Percentiles rank a stretch among this genome's conserved stretches.
Conservation (phyloP, 2,113 vertebrate genomes). For the Argyrosomus japonicus region DNA sequence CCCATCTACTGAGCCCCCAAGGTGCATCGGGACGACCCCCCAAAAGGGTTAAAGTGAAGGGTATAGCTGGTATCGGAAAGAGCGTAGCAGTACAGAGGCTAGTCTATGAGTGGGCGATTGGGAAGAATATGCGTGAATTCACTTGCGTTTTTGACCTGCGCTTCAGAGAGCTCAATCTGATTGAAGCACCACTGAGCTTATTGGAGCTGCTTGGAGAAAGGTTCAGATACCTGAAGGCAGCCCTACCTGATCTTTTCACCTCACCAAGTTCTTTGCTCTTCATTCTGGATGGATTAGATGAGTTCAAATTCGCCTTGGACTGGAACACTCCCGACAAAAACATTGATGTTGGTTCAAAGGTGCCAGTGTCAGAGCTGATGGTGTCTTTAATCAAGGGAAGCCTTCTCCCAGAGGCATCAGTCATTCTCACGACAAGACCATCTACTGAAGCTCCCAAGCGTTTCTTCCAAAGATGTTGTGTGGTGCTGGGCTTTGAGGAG, state of each 20-base stretch:
- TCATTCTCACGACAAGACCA: slow-evolving; percentile 79
- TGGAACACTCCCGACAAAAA: slow-evolving; percentile 53
- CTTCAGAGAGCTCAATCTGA: slow-evolving; percentile 78
- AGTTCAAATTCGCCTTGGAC: slow-evolving; percentile 72
- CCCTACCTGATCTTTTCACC: slow-evolving; percentile 58
- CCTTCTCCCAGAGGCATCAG: slow-evolving; percentile 71
- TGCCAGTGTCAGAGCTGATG: slow-evolving; percentile 73
- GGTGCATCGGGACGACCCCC: slow-evolving; percentile 52
- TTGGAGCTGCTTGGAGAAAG: slow-evolving; percentile 67
- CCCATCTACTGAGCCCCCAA: slow-evolving; percentile 59
- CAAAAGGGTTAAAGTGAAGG: slow-evolving; percentile 81
- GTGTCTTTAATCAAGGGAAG: slow-evolving; percentile 73
- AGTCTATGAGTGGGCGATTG: slow-evolving; percentile 84
- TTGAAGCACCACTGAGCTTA: slow-evolving; percentile 62
- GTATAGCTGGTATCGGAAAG: slow-evolving; percentile 85
- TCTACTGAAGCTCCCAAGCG: slow-evolving; percentile 63
- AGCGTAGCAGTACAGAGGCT: slow-evolving; percentile 81
- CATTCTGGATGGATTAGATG: slow-evolving; percentile 79
- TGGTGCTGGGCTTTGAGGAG: slow-evolving; percentile 80
- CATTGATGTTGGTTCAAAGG: slow-evolving; percentile 38
- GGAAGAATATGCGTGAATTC: slow-evolving; percentile 75
- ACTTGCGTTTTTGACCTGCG: slow-evolving; percentile 76
- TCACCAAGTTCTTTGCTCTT: slow-evolving; percentile 67
- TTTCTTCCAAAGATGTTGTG: slow-evolving; percentile 76
- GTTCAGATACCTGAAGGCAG: slow-evolving; percentile 66